Base-by-base conservation (phyloP, 1,140 invertebrate species). In the Planococcus citri region DNA sequence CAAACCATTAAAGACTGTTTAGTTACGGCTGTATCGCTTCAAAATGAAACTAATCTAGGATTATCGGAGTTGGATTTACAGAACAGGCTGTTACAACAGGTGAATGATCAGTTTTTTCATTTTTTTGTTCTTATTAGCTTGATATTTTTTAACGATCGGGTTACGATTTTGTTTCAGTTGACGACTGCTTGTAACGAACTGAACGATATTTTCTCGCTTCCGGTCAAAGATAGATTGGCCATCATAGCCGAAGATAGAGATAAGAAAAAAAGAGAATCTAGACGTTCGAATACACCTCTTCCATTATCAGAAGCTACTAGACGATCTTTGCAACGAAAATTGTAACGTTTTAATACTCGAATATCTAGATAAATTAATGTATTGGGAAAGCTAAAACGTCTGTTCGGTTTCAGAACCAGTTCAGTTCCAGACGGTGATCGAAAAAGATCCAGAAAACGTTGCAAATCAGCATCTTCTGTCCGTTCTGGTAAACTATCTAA, bases 1-100 rank as follows among this genome's bases (percentile, higher is more conserved):
- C 57, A 70, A 24, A 73, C 72, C 12, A 73, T 73, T 58, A 37
- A 70, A 33, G 72, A 73, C 61, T 71, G 71, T 8, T 38, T 73
- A 1, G 27, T 60, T 1, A 71, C 70, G n/a, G 72, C 71, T 10
- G 27, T 73, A 21, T 69, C 71, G 14, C 57, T 73, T 29, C 72
- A 73, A 25, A 68, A 58, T 22, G 67, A 58, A n/a, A 20, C 33
- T 20, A 51, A 37, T 24, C 8, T 51, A n/a, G 27, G 64, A 27
- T 21, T 51, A 25, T 20, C 24, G 37, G 70, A 71, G 10, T 24
- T 71, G n/a, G 70, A 71, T 22, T 29, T 71, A 10, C 68, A 69
- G 17, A 71, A 41, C 4, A 68, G 70, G 37, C 70, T 71, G 20
- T 57, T 71, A 2, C 64, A 69, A 57, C 70, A 71, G 41, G 70